Evolutionary conservation across 2,888 invertebrate species (phyloP), one percentile per base, ranked within the genome.

Genomic region (Drosophila anomalata): DNA sequence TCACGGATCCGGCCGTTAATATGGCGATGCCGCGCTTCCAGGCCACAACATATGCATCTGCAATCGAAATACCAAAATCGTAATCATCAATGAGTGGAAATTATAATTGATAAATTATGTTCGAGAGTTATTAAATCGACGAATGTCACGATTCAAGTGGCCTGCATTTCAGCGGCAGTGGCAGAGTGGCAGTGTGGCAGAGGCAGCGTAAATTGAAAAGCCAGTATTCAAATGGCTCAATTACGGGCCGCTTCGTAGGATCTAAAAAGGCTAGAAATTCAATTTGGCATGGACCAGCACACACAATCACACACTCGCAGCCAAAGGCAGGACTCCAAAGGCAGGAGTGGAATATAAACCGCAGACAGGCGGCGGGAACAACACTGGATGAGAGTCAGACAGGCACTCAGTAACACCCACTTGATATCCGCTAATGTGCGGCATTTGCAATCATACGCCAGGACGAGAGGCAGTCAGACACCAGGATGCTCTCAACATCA

Each of bases 11-110:
- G 22, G 95, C 95, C 42, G 94, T 94, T 65, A 95, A 91, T 58
- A 95, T 94, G 66, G 94, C 94, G 78, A 94, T 94, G 62, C 94
- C 94, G 63, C 94, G 93, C 89, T 94, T 94, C 94, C 94, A 95
- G 62, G 94, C 94, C 75, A 94, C 92, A 68, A 94, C 93, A 91
- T 93, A 94, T 48, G 93, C 92, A 80, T 94, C 94, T 94, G 92
- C 5, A 73, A 57, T 72, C 4, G 44, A 54, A 36, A 50, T 29
- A 36, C n/a, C 7, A 12, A 36, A 7, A 36, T 36, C 14, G 14
- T 36, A 36, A 36, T 36, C 36, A 29, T 46, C 44, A 53, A 68
- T 20, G 22, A 57, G 44, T 53, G 6, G 46, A 26, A 48, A 48
- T 69, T 48, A 73, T 75, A 73, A 63, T 74, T 75, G 73, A 60